Conservation (phyloP, 2,888 invertebrate species). For the Cheilosia urbana region DNA sequence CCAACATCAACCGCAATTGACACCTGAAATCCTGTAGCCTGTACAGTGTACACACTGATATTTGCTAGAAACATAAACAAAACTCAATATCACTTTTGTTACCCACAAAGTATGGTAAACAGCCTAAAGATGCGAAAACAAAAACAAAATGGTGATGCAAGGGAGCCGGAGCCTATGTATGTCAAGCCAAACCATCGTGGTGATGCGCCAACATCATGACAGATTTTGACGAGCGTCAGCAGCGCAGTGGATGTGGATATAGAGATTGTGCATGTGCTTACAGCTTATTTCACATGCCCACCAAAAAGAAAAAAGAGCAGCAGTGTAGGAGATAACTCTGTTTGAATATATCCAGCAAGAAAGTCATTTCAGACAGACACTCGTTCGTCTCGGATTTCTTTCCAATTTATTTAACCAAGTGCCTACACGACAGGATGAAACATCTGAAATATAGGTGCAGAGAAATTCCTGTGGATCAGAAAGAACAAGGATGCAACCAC, state of each 20-base stretch:
- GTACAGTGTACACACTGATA: slow-evolving; percentile 23
- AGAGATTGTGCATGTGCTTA: slow-evolving; percentile 6
- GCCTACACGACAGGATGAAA: slow-evolving; percentile 36
- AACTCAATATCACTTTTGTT: slow-evolving; percentile 4
- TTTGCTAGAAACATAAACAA: slow-evolving; percentile 5
- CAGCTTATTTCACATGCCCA: neutral
- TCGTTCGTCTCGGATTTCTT: slow-evolving; percentile 31
- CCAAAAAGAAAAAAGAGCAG: neutral
- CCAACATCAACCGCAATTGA: slow-evolving; percentile 39
- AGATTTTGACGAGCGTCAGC: slow-evolving; percentile 50
- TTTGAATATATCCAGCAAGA: neutral
- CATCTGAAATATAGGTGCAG: slow-evolving; percentile 16
- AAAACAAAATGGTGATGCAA: slow-evolving; percentile 30
- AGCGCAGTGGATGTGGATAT: slow-evolving; percentile 36
- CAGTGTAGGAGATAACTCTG: neutral
- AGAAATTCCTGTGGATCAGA: neutral
- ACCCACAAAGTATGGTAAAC: slow-evolving; percentile 46
- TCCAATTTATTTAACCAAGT: slow-evolving; percentile 38
- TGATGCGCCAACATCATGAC: slow-evolving; percentile 52
- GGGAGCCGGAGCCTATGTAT: slow-evolving; percentile 5
- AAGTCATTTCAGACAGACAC: neutral
- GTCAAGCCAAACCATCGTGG: neutral
- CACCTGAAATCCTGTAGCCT: slow-evolving; percentile 35
- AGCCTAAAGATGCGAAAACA: slow-evolving; percentile 44
- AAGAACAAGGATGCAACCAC: slow-evolving; percentile 15